Conservation (phyloP, 2,797 vertebrate species). For the Xiphophorus birchmanni region DNA sequence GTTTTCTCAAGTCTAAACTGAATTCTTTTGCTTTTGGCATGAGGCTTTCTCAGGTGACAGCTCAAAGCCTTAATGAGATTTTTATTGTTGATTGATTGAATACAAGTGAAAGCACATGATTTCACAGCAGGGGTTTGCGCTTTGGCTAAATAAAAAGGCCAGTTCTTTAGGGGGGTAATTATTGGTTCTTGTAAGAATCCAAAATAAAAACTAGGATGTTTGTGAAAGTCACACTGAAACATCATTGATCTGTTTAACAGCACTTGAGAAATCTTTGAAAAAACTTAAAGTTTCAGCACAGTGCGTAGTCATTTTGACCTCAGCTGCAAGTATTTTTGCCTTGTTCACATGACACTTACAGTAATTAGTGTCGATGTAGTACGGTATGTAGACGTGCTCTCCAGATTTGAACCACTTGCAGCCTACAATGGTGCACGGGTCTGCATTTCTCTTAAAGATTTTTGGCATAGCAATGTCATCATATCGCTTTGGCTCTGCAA, state of each 20-base stretch:
- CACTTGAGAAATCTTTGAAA: neutral
- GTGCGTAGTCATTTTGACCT: too few relatives aligned
- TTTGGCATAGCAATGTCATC: conserved; percentile 43
- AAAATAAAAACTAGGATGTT: neutral
- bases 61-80: neutral
- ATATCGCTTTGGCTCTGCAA: conserved; percentile 8
- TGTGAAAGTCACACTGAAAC: too few relatives aligned
- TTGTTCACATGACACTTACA: conserved; percentile 32
- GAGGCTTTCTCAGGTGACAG: neutral
- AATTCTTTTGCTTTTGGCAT: neutral
- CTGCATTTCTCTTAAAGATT: conserved; percentile 32
- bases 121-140: too few relatives aligned
- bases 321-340: neutral
- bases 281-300: neutral
- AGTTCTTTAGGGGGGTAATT: too few relatives aligned
- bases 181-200: too few relatives aligned
- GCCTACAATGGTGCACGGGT: conserved; percentile 31
- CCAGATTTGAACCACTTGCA: conserved; percentile 57
- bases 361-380: conserved; percentile 15
- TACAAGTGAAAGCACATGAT: too few relatives aligned
- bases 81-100: neutral
- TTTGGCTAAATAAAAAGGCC: too few relatives aligned
- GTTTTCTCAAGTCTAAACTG: neutral
- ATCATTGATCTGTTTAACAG: too few relatives aligned
- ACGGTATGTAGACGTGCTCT: conserved; percentile 40